Evolutionary conservation across 2,797 vertebrate genomes (phyloP), one percentile per base, ranked within the genome.

Genomic region (Uromys caudimaculatus): DNA sequence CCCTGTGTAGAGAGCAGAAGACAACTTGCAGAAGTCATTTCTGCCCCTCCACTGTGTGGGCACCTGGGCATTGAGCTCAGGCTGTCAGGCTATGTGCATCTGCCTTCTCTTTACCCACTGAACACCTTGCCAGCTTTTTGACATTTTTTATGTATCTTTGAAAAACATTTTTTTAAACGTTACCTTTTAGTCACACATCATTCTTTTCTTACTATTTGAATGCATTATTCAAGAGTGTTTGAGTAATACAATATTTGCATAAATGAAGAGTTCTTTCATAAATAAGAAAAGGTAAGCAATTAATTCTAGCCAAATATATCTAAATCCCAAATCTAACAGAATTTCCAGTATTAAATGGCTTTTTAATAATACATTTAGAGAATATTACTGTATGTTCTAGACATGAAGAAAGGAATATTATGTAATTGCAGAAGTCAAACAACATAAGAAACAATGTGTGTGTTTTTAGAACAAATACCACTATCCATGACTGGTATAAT

Each of bases 141-240:
- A 50, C 38, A 29, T 7, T 67, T 23, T 35, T 64, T 21, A 84
- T 35, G 29, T 14, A 24, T 10, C 44, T 69, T 67, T 85, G 23
- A 24, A n/a, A 64, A 84, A 35, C 27, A 2, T 11, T 62, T 54
- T 29, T 17, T 19, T n/a, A 58, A 88, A 38, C 56, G 21, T n/a
- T 50, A 12, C 7, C 2, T 84, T 87, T 97, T 79, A 77, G 13
- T 41, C 89, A 6, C 3, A 2, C 29, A 60, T 54, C 14, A 67
- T 38, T 82, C 76, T 79, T 79, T 76, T 71, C 44, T 86, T 90
- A 44, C 52, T 67, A 71, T 3, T 76, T 79, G 29, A 86, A 58
- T 17, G 71, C 71, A 92, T 90, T 91, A 88, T 89, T 95, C 23
- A 21, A 81, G 83, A 11, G 52, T 88, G 62, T 83, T 95, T 94